Base-by-base conservation (phyloP, 2,113 vertebrate genomes). In the Mugil cephalus region DNA sequence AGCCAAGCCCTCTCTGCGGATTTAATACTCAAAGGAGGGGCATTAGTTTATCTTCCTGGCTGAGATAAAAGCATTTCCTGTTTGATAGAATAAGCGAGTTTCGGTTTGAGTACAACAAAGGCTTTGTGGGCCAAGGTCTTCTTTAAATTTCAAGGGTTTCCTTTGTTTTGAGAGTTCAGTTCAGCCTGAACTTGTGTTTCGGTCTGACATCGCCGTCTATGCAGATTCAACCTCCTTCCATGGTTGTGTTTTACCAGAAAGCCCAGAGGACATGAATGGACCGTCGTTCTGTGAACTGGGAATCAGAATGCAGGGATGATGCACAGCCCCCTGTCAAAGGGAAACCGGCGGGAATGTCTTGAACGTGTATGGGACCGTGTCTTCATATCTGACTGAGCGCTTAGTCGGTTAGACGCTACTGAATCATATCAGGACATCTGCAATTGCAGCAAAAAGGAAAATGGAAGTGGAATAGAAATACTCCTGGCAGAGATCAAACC, bases 21-120 rank as follows among this genome's bases (percentile, higher is more conserved):
- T 80, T 68, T 69, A 74, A 77, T 47, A 68, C 74, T 74, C 70
- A 51, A 17, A 59, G 74, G 82, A 76, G n/a, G 13, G 30, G 21
- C 52, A 64, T 70, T 60, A 54, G 43, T 79, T 70, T 71, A 71
- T 80, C 79, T 82, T 85, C 54, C 75, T 79, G 55, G 48, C 18
- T 0, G 24, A 76, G 82, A 88, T 87, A 47, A 90, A 91, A 83
- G 84, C 18, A 77, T 67, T 87, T 89, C 81, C 78, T 87, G 68
- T 84, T 69, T 68, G 83, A 80, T 65, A 78, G 72, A 82, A 76
- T 47, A 60, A 79, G 66, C 39, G 9, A 70, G 73, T 74, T 85
- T 53, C 58, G 71, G 60, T 74, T 82, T 35, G 21, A 19, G 45
- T 34, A 43, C 62, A 83, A 78, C 68, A 89, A 83, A 86, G 73